phyloP scores from a whole-genome alignment of 2,888 invertebrate species.

The Andrena praecox region DNA sequence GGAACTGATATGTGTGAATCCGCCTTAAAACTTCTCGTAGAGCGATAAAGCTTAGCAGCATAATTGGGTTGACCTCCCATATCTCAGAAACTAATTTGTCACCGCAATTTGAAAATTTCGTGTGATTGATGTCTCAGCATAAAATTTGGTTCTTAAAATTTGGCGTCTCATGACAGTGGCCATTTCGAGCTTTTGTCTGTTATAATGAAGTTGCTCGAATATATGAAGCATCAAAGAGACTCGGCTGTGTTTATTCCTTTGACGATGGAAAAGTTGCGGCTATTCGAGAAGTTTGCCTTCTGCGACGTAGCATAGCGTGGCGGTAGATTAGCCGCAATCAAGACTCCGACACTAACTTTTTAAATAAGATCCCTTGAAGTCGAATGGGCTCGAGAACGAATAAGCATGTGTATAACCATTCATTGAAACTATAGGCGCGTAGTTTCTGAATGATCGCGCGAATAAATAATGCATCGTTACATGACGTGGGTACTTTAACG shows the following conservation, averaged over 20 bases:
- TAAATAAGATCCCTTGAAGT: constrained; percentile 1
- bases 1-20: no score
- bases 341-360: constrained; percentile 14
- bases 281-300: not conserved
- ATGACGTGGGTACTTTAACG: not conserved
- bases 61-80: no score
- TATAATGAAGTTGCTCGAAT: not conserved
- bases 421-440: constrained; percentile 34
- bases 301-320: not conserved
- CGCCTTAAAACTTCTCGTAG: no score
- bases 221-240: not conserved
- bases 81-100: no score
- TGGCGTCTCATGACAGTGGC: not conserved
- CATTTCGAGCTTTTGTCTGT: not conserved
- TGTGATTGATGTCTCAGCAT: no score
- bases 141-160: no score
- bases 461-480: constrained; percentile 12
- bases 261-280: not conserved
- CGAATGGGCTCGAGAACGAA: constrained; percentile 29
- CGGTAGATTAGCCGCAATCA: not conserved
- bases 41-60: no score
- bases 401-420: constrained; percentile 51
- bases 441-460: constrained; percentile 21
- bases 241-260: not conserved
- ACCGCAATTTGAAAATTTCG: no score